Percentiles rank a stretch among this genome's conserved stretches.
Conservation (phyloP, 2,797 vertebrate species). For the Pangasius sanitwongsei region DNA sequence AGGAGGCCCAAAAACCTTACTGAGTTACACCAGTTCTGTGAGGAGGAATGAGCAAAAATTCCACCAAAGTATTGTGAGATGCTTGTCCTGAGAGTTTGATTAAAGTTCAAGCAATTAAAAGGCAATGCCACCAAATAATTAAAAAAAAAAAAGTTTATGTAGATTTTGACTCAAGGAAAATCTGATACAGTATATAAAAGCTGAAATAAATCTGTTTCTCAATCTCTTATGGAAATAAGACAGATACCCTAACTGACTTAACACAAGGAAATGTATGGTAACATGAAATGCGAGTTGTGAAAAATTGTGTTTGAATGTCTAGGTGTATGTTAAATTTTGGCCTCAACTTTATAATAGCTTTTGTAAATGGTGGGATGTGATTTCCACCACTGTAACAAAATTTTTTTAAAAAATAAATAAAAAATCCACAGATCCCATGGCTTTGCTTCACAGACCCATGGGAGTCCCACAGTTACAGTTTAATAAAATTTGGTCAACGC, state of each 20-base stretch:
- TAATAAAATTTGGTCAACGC: background rate
- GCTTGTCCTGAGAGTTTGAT: background rate
- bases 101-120: background rate
- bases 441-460: background rate
- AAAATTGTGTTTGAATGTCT: background rate
- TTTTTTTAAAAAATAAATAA: background rate
- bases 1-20: background rate
- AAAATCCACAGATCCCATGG: background rate
- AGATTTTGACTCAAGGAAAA: background rate
- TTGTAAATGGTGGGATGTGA: background rate
- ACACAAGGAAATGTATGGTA: background rate
- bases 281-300: background rate
- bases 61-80: background rate
- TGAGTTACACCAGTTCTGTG: background rate
- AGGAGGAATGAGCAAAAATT: background rate
- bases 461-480: background rate
- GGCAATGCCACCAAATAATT: background rate
- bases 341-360: background rate
- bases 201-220: background rate
- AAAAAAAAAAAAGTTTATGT: background rate
- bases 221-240: background rate
- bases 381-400: background rate
- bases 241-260: background rate
- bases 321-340: background rate
- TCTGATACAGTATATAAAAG: background rate